These are phyloP conservation scores for Thalassaphorura encarpata DNA, from an alignment of 1,140 invertebrate genomes.

Conservation along the genomic window DNA sequence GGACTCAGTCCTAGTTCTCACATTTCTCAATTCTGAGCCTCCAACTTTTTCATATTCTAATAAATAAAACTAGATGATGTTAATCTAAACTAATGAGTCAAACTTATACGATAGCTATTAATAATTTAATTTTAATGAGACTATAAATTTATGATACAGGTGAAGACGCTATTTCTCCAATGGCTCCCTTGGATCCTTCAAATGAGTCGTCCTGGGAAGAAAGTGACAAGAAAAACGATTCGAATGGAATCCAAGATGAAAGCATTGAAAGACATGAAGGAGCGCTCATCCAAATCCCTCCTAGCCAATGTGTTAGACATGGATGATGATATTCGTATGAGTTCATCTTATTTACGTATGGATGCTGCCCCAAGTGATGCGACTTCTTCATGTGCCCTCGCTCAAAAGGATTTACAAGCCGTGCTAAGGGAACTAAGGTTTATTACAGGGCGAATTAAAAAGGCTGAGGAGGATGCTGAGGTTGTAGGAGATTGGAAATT, in stretches of 20 bases:
- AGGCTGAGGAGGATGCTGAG: constrained; percentile 80
- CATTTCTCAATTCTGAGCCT: too few species aligned
- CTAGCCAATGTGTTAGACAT: constrained; percentile 78
- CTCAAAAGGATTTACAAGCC: constrained; percentile 55
- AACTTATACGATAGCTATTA: too few species aligned
- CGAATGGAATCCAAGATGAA: constrained; percentile 77
- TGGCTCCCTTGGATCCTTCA: constrained; percentile 92
- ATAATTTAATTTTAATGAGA: too few species aligned
- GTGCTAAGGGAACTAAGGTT: constrained; percentile 88
- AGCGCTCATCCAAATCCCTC: constrained; percentile 82
- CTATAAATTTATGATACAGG: constrained; percentile 49
- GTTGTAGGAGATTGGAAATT: constrained; percentile 98
- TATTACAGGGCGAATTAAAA: constrained; percentile 81
- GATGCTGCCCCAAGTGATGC: constrained; percentile 14
- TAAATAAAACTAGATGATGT: too few species aligned
- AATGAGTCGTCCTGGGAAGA: constrained; percentile 74
- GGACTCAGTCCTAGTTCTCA: too few species aligned
- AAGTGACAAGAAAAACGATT: constrained; percentile 82
- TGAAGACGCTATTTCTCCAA: constrained; percentile 84
- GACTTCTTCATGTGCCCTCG: constrained; percentile 43
- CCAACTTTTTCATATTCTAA: too few species aligned
- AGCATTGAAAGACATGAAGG: constrained; percentile 73
- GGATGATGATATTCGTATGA: constrained; percentile 78
- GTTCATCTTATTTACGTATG: constrained; percentile 36
- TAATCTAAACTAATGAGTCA: too few species aligned